A percentile compares a stretch with the other conserved stretches of the same genome.
These are phyloP conservation scores for Argya squamiceps DNA, from an alignment of 2,797 vertebrate species.

Conservation along the genomic window DNA sequence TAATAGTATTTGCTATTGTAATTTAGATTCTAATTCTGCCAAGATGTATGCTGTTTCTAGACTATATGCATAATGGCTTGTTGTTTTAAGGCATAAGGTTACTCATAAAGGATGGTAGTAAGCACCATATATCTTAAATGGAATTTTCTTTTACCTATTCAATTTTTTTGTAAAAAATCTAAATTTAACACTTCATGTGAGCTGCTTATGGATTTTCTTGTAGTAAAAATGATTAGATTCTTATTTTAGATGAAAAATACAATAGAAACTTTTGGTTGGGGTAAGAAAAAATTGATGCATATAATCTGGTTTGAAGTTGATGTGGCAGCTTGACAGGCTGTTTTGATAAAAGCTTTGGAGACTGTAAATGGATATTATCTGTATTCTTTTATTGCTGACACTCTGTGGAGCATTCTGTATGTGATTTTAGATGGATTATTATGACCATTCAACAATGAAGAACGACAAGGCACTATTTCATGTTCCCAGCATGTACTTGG, in stretches of 20 bases:
- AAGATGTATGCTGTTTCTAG: neutral
- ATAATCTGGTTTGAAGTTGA: neutral
- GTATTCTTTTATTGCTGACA: conserved; percentile 24
- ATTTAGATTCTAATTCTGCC: neutral
- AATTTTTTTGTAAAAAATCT: neutral
- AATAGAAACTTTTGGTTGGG: neutral
- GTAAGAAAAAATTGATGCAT: neutral
- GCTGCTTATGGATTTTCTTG: neutral
- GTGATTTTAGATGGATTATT: conserved; percentile 34
- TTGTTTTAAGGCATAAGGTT: neutral
- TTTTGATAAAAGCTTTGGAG: conserved; percentile 30
- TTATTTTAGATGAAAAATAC: conserved; percentile 10
- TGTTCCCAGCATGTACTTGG: neutral
- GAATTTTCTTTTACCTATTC: neutral
- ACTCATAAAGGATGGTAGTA: neutral
- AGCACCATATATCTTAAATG: neutral
- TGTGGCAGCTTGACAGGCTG: conserved; percentile 15
- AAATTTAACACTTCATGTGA: neutral
- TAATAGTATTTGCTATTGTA: neutral
- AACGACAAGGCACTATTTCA: neutral
- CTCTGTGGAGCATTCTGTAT: neutral
- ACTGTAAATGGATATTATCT: conserved; percentile 29
- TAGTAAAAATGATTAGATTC: neutral
- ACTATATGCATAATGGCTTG: neutral
- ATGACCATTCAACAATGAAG: neutral